Evolutionary conservation across 2,113 vertebrate genomes (phyloP).

Genomic region (Alosa alosa): DNA sequence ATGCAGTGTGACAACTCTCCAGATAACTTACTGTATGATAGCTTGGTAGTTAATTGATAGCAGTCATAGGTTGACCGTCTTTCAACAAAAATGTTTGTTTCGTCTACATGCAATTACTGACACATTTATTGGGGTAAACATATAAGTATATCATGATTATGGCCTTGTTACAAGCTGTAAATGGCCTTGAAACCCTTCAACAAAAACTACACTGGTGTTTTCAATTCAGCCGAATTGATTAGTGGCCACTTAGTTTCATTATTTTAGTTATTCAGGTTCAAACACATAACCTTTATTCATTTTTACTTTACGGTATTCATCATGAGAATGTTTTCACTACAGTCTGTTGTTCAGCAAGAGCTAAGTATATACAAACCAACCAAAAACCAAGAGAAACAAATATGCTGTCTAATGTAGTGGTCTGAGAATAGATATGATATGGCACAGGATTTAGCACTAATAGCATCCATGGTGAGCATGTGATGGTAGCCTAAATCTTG

Average conservation of each 20-base stretch:
- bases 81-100: too few relatives aligned
- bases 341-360: not conserved
- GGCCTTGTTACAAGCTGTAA: too few relatives aligned
- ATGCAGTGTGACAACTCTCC: too few relatives aligned
- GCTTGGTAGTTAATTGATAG: too few relatives aligned
- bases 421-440: not conserved
- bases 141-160: too few relatives aligned
- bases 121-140: too few relatives aligned
- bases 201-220: not conserved
- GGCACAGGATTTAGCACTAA: not conserved
- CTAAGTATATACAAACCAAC: not conserved
- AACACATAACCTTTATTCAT: not conserved
- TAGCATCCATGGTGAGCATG: not conserved
- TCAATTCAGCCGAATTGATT: too few relatives aligned
- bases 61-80: too few relatives aligned
- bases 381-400: not conserved
- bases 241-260: not conserved
- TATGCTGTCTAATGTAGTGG: not conserved
- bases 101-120: too few relatives aligned
- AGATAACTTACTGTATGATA: too few relatives aligned
- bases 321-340: not conserved
- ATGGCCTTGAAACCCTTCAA: too few relatives aligned
- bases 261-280: not conserved
- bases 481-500: conserved; percentile 22
- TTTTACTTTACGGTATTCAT: not conserved